Base-by-base conservation (phyloP, 2,113 vertebrate genomes). In the Heteronetta atricapilla region DNA sequence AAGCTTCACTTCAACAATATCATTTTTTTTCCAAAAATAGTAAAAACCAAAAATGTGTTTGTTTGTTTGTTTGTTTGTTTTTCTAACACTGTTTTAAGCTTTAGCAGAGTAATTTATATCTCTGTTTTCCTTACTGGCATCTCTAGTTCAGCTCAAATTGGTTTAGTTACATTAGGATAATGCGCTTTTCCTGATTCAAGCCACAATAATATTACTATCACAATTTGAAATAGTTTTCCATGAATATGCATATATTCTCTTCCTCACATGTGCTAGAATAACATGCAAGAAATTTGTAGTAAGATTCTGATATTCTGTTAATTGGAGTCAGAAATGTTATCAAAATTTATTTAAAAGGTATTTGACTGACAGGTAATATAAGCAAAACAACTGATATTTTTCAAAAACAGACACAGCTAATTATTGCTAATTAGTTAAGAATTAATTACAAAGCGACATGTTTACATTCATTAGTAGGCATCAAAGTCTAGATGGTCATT, bases 391-490 rank as follows among this genome's bases (percentile, higher is more conserved):
- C 50, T 94, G 69, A 69, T 96, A 82, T 80, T 78, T 95, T 91
- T 93, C 90, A 94, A 48, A 85, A 86, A 66, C 52, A 85, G 88
- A 67, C 78, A 88, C 16, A 74, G 72, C 42, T 89, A 93, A 94
- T 96, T 95, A 92, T 58, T 26, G 3, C 31, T 93, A 93, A 93
- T 96, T 96, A 88, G 55, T 69, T 91, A 33, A 53, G 69, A 96
- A 95, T 94, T 91, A 94, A 88, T 95, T 93, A 75, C 55, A 78
- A 85, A 82, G 84, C 80, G 8, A 36, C 42, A 89, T 79, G 44
- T 91, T 91, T 91, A 42, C 38, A 67, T 70, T 83, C 46, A 94
- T 94, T 89, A 88, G 62, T 82, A 82, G 89, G 66, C 81, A 88
- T 76, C n/a, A 80, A 93, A 94, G 46, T 67, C 31, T 58, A 75